These are phyloP conservation scores for Gryllus longicercus DNA, from an alignment of 2,888 invertebrate species.

Conservation along the genomic window DNA sequence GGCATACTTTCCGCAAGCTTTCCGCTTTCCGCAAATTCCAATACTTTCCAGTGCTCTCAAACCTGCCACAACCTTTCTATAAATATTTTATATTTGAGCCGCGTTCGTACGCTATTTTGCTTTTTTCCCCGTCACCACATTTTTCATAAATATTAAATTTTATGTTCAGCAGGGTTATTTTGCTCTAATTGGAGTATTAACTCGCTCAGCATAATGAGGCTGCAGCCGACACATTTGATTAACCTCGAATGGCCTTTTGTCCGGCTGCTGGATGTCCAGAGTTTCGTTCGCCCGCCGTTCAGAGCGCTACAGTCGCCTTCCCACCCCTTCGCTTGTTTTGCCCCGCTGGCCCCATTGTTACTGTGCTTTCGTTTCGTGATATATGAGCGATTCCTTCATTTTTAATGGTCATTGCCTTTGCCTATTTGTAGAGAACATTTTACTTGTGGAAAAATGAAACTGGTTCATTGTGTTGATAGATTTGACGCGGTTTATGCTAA, in stretches of 20 bases:
- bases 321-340: not conserved
- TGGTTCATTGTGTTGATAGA: too few relatives aligned
- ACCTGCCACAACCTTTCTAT: too few relatives aligned
- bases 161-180: not conserved
- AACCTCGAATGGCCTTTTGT: not conserved
- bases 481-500: too few relatives aligned
- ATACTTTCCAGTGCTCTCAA: too few relatives aligned
- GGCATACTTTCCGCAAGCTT: too few relatives aligned
- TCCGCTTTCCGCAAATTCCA: too few relatives aligned
- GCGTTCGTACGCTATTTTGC: too few relatives aligned
- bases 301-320: not conserved
- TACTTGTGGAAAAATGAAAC: too few relatives aligned
- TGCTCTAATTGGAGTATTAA: not conserved
- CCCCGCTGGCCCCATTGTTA: not conserved
- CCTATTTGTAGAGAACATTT: too few relatives aligned
- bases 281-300: not conserved
- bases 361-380: not conserved
- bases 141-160: slow-evolving; percentile 17
- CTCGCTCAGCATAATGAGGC: not conserved
- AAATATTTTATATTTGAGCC: too few relatives aligned
- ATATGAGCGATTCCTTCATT: not conserved
- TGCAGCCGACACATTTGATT: not conserved
- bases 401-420: too few relatives aligned
- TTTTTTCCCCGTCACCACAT: not conserved
- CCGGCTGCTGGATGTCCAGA: not conserved